These are phyloP conservation scores for Frankliniella intonsa DNA, from an alignment of 2,888 invertebrate species.

Conservation along the genomic window DNA sequence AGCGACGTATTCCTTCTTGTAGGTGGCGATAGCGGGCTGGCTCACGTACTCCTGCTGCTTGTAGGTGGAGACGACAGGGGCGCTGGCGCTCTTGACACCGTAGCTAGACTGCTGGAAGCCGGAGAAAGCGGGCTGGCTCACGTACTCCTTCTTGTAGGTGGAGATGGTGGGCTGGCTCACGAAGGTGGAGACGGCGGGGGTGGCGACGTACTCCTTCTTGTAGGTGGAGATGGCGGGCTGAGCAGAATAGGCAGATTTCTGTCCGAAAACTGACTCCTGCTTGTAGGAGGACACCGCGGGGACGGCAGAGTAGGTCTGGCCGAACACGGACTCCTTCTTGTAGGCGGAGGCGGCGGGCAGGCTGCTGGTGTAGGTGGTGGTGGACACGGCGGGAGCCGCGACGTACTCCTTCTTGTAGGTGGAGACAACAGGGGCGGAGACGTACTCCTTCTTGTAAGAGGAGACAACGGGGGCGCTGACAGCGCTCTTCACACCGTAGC, in stretches of 20 bases:
- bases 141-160: not conserved
- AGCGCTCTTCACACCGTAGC: too few relatives aligned
- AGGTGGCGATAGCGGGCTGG: not conserved
- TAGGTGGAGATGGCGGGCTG: not conserved
- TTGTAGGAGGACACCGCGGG: not conserved
- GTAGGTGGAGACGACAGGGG: not conserved
- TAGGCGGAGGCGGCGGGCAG: not conserved
- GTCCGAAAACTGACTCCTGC: not conserved
- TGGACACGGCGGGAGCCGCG: not conserved
- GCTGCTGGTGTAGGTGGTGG: not conserved
- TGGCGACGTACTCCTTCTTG: not conserved
- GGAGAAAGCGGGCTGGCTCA: not conserved
- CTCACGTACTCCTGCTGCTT: not conserved
- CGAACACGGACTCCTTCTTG: not conserved
- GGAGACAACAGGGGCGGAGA: not conserved
- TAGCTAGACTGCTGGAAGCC: too few relatives aligned
- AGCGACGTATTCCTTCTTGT: not conserved
- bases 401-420: too few relatives aligned
- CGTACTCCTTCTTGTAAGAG: not conserved
- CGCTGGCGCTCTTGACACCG: too few relatives aligned
- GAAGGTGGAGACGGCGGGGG: not conserved
- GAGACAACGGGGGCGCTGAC: not conserved
- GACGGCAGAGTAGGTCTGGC: not conserved
- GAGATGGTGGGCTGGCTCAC: not conserved
- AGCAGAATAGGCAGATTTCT: not conserved